Conservation (phyloP, 2,888 invertebrate genomes). For the Agrenia bidenticulata region DNA sequence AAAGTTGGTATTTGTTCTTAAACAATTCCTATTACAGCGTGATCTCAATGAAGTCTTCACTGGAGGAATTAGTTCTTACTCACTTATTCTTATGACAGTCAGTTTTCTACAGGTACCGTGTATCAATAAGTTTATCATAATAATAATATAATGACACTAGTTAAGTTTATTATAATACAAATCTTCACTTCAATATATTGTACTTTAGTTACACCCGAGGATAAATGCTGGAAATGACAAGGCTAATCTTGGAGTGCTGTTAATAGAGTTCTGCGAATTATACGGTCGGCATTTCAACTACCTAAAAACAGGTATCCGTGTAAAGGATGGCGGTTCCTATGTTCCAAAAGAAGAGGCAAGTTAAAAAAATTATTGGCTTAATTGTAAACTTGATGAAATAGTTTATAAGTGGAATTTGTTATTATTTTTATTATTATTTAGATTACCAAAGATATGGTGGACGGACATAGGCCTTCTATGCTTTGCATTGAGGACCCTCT, state of each 20-base stretch:
- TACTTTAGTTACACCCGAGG: constrained; percentile 77
- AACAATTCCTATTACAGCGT: constrained; percentile 96
- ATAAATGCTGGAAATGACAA: constrained; percentile 66
- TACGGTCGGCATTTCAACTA: constrained; percentile 97
- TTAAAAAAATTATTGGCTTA: no score
- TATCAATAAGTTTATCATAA: no score
- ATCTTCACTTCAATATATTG: no score
- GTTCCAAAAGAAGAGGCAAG: constrained; percentile 86
- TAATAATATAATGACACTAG: no score
- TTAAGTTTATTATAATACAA: no score
- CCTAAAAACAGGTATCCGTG: constrained; percentile 87
- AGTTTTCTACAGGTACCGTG: constrained; percentile 79
- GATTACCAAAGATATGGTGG: constrained; percentile 85
- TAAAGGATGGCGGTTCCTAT: constrained; percentile 90
- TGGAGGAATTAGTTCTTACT: constrained; percentile 98
- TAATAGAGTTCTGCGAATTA: constrained; percentile 96
- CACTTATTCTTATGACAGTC: constrained; percentile 96
- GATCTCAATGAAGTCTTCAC: constrained; percentile 99
- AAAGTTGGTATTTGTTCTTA: constrained; percentile 93
- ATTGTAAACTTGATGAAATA: no score
- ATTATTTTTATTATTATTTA: no score
- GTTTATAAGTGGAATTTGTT: no score
- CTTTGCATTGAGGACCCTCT: constrained; percentile 98
- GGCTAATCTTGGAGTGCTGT: constrained; percentile 85
- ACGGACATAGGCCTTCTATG: constrained; percentile 81